Evolutionary conservation across 2,113 vertebrate genomes (phyloP).

Genomic region (Regulus satrapa): DNA sequence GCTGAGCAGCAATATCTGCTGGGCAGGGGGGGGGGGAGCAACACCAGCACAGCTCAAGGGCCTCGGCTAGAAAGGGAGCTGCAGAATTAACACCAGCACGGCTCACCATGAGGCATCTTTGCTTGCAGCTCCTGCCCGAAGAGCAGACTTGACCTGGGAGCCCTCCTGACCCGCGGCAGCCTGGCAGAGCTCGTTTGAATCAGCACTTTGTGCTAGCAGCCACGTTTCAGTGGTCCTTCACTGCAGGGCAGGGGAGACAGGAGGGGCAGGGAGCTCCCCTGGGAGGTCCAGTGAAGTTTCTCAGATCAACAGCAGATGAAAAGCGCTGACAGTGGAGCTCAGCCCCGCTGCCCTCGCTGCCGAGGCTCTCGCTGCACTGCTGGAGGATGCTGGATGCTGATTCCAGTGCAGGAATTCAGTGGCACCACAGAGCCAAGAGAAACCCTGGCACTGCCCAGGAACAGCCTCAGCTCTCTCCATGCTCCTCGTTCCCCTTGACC

Average conservation of each 20-base stretch:
- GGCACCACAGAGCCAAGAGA: not conserved
- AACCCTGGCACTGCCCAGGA: not conserved
- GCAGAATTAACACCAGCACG: not conserved
- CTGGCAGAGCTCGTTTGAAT: not conserved
- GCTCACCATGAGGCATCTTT: not conserved
- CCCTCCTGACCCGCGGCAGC: rapidly evolving
- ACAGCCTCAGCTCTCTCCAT: not conserved
- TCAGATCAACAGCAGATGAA: not conserved
- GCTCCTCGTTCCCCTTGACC: rapidly evolving
- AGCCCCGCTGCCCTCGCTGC: not conserved
- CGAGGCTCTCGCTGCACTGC: rapidly evolving
- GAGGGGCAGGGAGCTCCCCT: not conserved
- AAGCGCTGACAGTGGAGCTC: not conserved
- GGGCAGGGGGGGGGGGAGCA: not conserved
- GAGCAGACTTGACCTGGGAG: not conserved
- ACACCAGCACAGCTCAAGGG: not conserved
- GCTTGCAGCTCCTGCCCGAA: not conserved
- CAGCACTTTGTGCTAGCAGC: not conserved
- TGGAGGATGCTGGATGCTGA: no score
- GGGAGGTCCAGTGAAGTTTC: not conserved
- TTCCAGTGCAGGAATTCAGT: rapidly evolving
- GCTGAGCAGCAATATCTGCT: not conserved
- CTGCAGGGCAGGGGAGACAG: not conserved
- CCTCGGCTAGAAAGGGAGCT: not conserved
- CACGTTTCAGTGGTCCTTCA: not conserved